Evolutionary conservation across 2,797 vertebrate species (phyloP).

Genomic region (Onychomys leucogaster): DNA sequence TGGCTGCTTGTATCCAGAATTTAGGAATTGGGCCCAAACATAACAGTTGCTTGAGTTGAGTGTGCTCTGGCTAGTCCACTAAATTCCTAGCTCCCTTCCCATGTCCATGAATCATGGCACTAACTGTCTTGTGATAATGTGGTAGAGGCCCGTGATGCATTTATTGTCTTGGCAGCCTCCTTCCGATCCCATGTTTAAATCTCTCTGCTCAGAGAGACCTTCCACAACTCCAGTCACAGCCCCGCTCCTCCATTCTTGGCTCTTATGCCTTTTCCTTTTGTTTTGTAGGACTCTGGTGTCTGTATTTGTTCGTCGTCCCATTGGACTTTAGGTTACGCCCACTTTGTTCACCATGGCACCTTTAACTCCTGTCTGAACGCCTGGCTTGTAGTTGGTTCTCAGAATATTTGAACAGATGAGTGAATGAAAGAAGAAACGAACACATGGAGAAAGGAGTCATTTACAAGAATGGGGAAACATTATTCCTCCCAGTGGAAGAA

Average conservation of each 20-base stretch:
- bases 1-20: not conserved
- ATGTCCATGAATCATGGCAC: not conserved
- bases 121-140: not conserved
- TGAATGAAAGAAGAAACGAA: not conserved
- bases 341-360: not conserved
- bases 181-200: not conserved
- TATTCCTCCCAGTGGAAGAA: slow-evolving; percentile 24
- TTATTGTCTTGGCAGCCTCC: not conserved
- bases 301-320: not conserved
- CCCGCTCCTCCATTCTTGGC: not conserved
- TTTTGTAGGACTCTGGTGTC: not conserved
- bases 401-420: not conserved
- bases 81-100: not conserved
- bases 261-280: not conserved
- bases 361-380: not conserved
- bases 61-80: not conserved
- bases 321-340: not conserved
- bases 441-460: not conserved
- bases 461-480: slow-evolving; percentile 7
- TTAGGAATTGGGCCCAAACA: not conserved
- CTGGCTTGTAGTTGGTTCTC: not conserved
- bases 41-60: not conserved
- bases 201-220: not conserved
- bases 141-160: not conserved
- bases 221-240: too few relatives aligned